Percentiles rank a stretch among this genome's conserved stretches.
These are phyloP conservation scores for Coelopa frigida DNA, from an alignment of 1,140 invertebrate genomes.

Conservation along the genomic window DNA sequence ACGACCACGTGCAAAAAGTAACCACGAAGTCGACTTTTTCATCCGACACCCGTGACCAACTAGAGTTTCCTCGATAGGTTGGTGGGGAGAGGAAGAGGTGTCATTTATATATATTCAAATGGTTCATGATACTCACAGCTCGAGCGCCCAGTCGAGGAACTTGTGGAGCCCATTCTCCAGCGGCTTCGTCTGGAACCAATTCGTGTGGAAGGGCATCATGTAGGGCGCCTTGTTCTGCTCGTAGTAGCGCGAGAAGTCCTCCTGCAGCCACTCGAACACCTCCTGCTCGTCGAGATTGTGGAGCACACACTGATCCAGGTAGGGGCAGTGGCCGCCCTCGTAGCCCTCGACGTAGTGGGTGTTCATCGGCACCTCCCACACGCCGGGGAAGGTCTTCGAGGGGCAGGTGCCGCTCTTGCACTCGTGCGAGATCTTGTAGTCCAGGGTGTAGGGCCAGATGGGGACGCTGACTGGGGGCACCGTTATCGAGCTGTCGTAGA, in stretches of 20 bases:
- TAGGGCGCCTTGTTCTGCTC: slow-evolving; percentile 83
- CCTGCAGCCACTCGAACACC: slow-evolving; percentile 83
- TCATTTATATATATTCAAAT: too few relatives aligned
- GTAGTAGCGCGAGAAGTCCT: slow-evolving; percentile 82
- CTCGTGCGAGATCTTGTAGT: slow-evolving; percentile 85
- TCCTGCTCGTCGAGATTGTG: slow-evolving; percentile 81
- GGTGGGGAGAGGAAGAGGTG: too few relatives aligned
- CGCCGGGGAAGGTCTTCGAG: slow-evolving; percentile 80
- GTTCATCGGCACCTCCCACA: slow-evolving; percentile 93
- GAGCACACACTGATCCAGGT: slow-evolving; percentile 87
- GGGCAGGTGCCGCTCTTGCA: slow-evolving; percentile 88
- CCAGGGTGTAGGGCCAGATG: slow-evolving; percentile 92
- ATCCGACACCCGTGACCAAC: too few relatives aligned
- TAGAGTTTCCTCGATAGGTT: too few relatives aligned
- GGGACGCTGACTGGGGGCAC: slow-evolving; percentile 73
- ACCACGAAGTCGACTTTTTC: too few relatives aligned
- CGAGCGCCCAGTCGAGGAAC: slow-evolving; percentile 74
- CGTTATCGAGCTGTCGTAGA: slow-evolving; percentile 85
- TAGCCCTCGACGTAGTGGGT: slow-evolving; percentile 82
- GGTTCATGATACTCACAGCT: slow-evolving; percentile 55
- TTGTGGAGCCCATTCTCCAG: slow-evolving; percentile 76
- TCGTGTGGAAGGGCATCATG: slow-evolving; percentile 91
- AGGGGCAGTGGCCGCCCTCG: slow-evolving; percentile 87
- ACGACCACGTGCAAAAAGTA: too few relatives aligned
- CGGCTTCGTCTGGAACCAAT: slow-evolving; percentile 89